phyloP scores from a whole-genome alignment of 2,797 vertebrate genomes.

The Syndactyla subalaris region DNA sequence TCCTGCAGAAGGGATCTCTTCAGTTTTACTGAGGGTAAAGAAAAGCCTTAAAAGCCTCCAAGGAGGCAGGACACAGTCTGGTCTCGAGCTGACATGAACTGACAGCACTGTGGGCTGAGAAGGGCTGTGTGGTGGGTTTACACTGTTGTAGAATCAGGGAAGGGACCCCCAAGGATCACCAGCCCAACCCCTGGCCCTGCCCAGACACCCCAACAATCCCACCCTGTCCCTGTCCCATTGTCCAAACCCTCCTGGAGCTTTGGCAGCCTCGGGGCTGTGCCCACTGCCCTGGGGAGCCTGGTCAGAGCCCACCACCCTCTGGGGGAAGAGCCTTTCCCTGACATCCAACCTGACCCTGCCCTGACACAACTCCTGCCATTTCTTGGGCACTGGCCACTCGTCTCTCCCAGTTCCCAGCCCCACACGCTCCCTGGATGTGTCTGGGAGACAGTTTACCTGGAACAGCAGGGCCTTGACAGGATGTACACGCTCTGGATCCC shows the following conservation, averaged over 20 bases:
- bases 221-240: not conserved
- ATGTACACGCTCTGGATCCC: not conserved
- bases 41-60: not conserved
- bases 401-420: not conserved
- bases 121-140: no score
- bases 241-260: not conserved
- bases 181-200: not conserved
- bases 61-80: not conserved
- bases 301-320: not conserved
- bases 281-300: not conserved
- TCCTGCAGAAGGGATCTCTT: not conserved
- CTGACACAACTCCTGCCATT: not conserved
- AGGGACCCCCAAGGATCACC: not conserved
- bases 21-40: not conserved
- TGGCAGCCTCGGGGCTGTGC: not conserved
- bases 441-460: no score
- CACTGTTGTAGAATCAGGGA: not conserved
- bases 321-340: not conserved
- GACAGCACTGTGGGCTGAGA: not conserved
- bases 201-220: not conserved
- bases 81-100: not conserved
- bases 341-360: not conserved
- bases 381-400: no score
- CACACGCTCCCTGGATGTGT: accelerated
- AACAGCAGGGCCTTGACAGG: not conserved